Conservation (phyloP, 2,888 invertebrate genomes). For the Dromius quadrimaculatus region DNA sequence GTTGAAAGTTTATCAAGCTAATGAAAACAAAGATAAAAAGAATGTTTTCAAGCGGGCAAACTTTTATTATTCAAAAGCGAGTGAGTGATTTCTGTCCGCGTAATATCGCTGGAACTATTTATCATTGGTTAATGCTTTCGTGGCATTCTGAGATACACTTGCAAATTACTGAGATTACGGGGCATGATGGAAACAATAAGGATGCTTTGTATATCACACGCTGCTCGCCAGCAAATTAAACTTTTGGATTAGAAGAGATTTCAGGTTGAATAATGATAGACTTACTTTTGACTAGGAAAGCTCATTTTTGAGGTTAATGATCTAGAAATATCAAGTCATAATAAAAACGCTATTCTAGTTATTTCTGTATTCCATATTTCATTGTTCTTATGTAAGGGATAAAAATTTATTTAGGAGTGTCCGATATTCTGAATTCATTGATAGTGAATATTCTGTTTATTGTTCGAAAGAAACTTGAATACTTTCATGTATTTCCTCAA, state of each 20-base stretch:
- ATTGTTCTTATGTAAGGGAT: too few species aligned
- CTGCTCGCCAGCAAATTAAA: constrained; percentile 41
- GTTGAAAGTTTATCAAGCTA: constrained; percentile 27
- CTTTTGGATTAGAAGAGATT: constrained; percentile 44
- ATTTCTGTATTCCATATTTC: too few species aligned
- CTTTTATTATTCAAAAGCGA: constrained; percentile 34
- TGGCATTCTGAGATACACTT: constrained; percentile 51
- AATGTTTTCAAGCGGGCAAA: constrained; percentile 21
- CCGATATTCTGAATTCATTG: too few species aligned
- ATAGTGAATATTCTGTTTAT: too few species aligned
- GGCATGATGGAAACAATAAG: constrained; percentile 51
- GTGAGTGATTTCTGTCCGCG: constrained; percentile 24
- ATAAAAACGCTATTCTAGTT: too few species aligned
- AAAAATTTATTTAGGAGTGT: too few species aligned
- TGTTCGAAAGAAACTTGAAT: too few species aligned
- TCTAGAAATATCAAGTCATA: too few species aligned
- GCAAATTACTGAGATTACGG: constrained; percentile 51
- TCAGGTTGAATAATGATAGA: neutral
- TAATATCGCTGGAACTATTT: constrained; percentile 48
- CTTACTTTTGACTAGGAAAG: constrained; percentile 5
- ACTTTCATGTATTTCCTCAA: neutral
- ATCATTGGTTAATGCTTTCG: constrained; percentile 50
- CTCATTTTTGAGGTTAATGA: neutral
- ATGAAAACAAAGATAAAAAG: constrained; percentile 36
- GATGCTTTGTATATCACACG: constrained; percentile 41